These are phyloP conservation scores for Tethya wilhelma DNA, from an alignment of 37 sponge, comb jelly and placozoan genomes.

Conservation along the genomic window DNA sequence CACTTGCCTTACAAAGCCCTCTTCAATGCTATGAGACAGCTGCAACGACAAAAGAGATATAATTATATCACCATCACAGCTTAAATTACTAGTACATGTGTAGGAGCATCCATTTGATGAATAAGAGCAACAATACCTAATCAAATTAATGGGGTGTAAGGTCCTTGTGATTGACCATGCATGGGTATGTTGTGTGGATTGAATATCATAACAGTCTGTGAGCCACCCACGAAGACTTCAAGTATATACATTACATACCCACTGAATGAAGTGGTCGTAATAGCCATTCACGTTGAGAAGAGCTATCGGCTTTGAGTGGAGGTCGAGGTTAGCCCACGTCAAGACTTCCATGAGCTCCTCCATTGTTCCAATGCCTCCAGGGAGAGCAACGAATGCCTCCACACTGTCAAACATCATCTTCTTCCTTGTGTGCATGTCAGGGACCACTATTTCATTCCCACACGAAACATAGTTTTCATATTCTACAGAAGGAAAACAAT, in stretches of 20 bases:
- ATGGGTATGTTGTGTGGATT: not conserved
- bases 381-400: conserved; percentile 65
- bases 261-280: conserved; percentile 58
- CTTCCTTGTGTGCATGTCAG: conserved; percentile 73
- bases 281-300: conserved; percentile 53
- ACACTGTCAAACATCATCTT: conserved; percentile 65
- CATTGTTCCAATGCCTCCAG: conserved; percentile 76
- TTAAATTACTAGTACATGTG: not conserved
- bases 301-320: conserved; percentile 52
- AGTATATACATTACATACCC: conserved; percentile 38
- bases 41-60: conserved; percentile 2
- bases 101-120: not conserved
- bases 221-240: not conserved
- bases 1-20: conserved; percentile 22
- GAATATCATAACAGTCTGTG: not conserved
- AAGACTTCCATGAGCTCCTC: conserved; percentile 67
- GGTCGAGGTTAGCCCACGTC: conserved; percentile 52
- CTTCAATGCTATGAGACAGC: conserved; percentile 26
- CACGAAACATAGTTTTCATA: conserved; percentile 3
- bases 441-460: conserved; percentile 53
- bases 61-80: not conserved
- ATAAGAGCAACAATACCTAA: not conserved
- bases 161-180: not conserved
- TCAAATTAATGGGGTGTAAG: no score
- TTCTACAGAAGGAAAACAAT: conserved; percentile 16